phyloP scores from a whole-genome alignment of 2,888 invertebrate species.

The Cosmia pyralina region DNA sequence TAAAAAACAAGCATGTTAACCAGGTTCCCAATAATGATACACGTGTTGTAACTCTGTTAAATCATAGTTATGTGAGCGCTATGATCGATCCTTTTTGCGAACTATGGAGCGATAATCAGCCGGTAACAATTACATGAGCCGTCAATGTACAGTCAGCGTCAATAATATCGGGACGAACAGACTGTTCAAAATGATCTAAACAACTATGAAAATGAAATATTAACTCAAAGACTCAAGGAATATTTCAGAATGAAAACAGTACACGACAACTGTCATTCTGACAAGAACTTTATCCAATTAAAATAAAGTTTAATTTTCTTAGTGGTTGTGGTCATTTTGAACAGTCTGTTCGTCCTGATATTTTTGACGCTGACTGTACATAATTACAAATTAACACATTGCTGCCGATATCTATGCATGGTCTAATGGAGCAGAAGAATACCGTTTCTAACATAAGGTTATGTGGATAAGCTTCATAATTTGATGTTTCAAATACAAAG shows the following conservation, averaged over 20 bases:
- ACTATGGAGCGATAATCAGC: conserved; percentile 64
- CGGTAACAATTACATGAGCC: conserved; percentile 63
- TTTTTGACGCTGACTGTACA: too few relatives aligned
- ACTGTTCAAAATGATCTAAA: too few relatives aligned
- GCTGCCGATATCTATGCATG: conserved; percentile 28
- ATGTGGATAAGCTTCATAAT: neutral
- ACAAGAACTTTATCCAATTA: too few relatives aligned
- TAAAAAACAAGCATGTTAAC: conserved; percentile 20
- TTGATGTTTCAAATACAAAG: conserved; percentile 42
- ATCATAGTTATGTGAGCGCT: conserved; percentile 42
- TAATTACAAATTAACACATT: conserved; percentile 55
- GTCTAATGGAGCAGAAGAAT: conserved; percentile 56
- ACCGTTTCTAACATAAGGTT: conserved; percentile 18
- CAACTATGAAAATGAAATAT: too few relatives aligned
- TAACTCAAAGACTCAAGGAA: too few relatives aligned
- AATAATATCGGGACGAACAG: too few relatives aligned
- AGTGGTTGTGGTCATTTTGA: too few relatives aligned
- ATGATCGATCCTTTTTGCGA: conserved; percentile 38
- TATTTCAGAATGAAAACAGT: too few relatives aligned
- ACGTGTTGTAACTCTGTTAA: conserved; percentile 51
- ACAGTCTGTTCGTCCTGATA: too few relatives aligned
- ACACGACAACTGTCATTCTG: too few relatives aligned
- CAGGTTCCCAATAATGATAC: conserved; percentile 26
- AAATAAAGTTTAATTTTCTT: too few relatives aligned
- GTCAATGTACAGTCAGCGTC: conserved; percentile 60